Conservation (phyloP, 2,113 vertebrate genomes). For the Hypomesus transpacificus region DNA sequence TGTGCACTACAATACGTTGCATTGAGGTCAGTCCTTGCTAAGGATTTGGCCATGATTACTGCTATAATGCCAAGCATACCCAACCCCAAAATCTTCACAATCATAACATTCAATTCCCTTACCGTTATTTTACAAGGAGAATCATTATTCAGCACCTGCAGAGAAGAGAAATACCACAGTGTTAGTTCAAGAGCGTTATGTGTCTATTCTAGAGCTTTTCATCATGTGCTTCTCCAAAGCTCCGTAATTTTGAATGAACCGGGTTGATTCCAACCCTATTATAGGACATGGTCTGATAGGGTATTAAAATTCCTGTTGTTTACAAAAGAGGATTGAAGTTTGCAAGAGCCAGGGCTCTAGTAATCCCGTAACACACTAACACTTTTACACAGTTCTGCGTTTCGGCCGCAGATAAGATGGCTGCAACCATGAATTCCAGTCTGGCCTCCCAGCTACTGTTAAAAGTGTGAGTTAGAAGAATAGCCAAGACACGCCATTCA, state of each 20-base stretch:
- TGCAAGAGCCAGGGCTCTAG: not conserved
- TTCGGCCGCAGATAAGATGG: not conserved
- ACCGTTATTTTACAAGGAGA: not conserved
- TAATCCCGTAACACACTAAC: conserved; percentile 9
- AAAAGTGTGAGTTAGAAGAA: not conserved
- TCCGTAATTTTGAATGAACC: not conserved
- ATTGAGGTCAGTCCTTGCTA: not conserved
- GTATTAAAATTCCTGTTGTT: conserved; percentile 5
- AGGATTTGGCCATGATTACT: not conserved
- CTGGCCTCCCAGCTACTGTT: not conserved
- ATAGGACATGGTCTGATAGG: not conserved
- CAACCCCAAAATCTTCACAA: too few relatives aligned
- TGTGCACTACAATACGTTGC: not conserved
- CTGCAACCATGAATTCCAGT: conserved; percentile 10
- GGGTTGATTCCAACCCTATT: not conserved
- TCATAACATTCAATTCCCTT: not conserved
- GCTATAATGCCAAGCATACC: not conserved
- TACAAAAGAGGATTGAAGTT: not conserved
- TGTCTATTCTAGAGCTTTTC: not conserved
- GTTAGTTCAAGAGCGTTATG: not conserved
- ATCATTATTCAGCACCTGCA: conserved; percentile 9
- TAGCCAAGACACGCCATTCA: not conserved
- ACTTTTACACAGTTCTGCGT: not conserved
- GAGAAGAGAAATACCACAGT: not conserved
- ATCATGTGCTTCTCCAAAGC: not conserved